Percentiles rank a stretch among this genome's conserved stretches.
These are phyloP conservation scores for Epinotia bilunana DNA, from an alignment of 2,888 invertebrate genomes.

Conservation along the genomic window DNA sequence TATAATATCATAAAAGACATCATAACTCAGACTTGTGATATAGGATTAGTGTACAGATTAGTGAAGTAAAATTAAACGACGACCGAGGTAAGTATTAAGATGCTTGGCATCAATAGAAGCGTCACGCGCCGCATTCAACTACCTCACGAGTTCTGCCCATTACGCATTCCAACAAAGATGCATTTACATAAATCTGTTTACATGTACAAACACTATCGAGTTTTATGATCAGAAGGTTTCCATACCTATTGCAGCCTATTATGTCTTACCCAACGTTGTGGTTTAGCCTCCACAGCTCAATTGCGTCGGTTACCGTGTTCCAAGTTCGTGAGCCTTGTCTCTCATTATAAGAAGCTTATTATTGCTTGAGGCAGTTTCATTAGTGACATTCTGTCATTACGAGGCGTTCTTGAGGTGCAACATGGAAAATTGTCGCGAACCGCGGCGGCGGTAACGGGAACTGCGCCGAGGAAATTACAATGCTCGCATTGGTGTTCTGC, in stretches of 20 bases:
- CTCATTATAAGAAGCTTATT: constrained; percentile 68
- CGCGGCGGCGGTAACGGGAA: constrained; percentile 75
- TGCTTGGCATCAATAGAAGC: constrained; percentile 20
- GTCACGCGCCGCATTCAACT: constrained; percentile 25
- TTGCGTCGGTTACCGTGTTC: constrained; percentile 54
- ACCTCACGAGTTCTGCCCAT: constrained; percentile 39
- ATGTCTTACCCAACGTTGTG: constrained; percentile 53
- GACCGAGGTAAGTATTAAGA: not conserved
- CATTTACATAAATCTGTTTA: constrained; percentile 45
- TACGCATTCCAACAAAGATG: constrained; percentile 45
- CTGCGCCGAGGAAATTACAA: constrained; percentile 70
- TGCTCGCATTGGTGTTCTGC: constrained; percentile 60
- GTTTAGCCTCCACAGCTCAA: constrained; percentile 51
- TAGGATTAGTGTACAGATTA: too few species aligned
- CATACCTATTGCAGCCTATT: constrained; percentile 48
- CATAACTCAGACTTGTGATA: too few species aligned
- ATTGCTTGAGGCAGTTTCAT: constrained; percentile 68
- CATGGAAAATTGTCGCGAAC: constrained; percentile 66
- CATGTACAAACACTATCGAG: constrained; percentile 43
- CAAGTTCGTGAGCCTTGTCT: constrained; percentile 62
- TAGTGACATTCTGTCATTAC: constrained; percentile 71
- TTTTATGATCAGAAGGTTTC: constrained; percentile 42
- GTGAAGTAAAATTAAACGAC: constrained; percentile 1
- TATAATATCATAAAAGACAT: too few species aligned
- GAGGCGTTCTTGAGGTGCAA: constrained; percentile 58